Base-by-base conservation (phyloP, 2,797 vertebrate genomes). In the Rhodeus uyekii region DNA sequence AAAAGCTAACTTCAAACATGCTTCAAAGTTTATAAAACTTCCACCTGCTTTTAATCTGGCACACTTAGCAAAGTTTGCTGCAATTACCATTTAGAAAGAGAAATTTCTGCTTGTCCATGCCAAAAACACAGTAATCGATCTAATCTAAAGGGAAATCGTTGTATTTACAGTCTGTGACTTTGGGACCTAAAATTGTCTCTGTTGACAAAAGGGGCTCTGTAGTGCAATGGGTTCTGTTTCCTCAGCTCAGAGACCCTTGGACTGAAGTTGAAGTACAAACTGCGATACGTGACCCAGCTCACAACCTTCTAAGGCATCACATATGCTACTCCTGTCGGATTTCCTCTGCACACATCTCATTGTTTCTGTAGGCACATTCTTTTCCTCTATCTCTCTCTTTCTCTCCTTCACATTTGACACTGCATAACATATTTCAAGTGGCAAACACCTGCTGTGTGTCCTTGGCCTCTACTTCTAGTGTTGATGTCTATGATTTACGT, bases 231-330 rank as follows among this genome's bases (percentile, higher is more conserved):
- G 86, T 77, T 86, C 65, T 93, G 90, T 93, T 93, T 91, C 90
- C 90, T 92, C 88, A 86, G 50, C 86, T 39, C 75, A 87, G 85
- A 84, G 88, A 85, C 85, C 24, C 80, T 82, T 63, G 80, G 78
- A 87, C 78, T 74, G 61, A 27, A 79, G 24, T 72, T 76, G 60
- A 39, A 29, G 83, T 81, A 65, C 85, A 84, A 46, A 76, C 79
- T 88, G 87, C 50, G 84, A 73, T 92, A 93, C 86, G 89, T 92
- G 92, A 93, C 90, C 84, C 78, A 89, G 86, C 87, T 90, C 92
- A 93, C 89, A 87, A 82, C 82, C 63, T 34, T 74, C 75, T 63
- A 8, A 34, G 53, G 60, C 34, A 24, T 65, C 27, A 5, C 32
- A 32, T 71, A 22, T 46, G 38, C 39, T 61, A 18, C 29, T 72